Conservation (phyloP, 2,888 invertebrate species). For the Drosophila formosana region DNA sequence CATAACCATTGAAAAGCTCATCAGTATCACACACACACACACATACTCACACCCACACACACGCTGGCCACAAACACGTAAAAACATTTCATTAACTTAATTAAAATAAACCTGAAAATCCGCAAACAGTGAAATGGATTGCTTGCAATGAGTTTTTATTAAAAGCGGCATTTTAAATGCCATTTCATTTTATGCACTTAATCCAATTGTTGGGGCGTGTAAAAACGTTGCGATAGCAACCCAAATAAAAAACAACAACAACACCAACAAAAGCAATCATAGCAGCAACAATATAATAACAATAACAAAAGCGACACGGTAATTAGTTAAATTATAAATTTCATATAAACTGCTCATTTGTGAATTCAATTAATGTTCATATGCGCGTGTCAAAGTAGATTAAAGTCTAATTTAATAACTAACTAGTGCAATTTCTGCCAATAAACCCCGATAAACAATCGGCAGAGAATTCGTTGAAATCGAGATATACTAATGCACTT, state of each 20-base stretch:
- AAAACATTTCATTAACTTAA: conserved; percentile 68
- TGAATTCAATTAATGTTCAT: conserved; percentile 72
- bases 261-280: conserved; percentile 17
- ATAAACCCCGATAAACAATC: conserved; percentile 14
- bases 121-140: conserved; percentile 48
- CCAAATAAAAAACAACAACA: conserved; percentile 22
- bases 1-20: conserved; percentile 3
- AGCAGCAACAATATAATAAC: conserved; percentile 11
- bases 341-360: conserved; percentile 70
- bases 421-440: conserved; percentile 17
- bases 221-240: conserved; percentile 32
- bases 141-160: conserved; percentile 49
- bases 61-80: conserved; percentile 9
- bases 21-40: conserved; percentile 1
- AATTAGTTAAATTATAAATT: conserved; percentile 74
- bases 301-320: conserved; percentile 50
- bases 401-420: conserved; percentile 77
- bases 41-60: background rate
- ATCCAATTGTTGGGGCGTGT: conserved; percentile 68
- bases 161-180: conserved; percentile 59
- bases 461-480: conserved; percentile 17
- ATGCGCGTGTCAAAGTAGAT: conserved; percentile 67
- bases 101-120: conserved; percentile 68
- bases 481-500: conserved; percentile 28
- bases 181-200: conserved; percentile 66